phyloP scores from a whole-genome alignment of 2,888 invertebrate genomes.

The Slavum lentiscoides region DNA sequence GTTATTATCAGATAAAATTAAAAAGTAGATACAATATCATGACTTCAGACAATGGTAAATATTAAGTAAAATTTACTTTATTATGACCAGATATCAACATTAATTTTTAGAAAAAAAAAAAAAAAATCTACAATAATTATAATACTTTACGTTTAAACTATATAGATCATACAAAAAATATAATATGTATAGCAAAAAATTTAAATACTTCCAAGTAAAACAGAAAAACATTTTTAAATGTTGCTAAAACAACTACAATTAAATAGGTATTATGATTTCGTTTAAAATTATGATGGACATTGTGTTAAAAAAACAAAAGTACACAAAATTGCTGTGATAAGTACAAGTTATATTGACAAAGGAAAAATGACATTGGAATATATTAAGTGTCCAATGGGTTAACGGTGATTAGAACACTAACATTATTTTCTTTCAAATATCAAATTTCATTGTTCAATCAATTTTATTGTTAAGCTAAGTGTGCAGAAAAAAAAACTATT shows the following conservation, averaged over 20 bases:
- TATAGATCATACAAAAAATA: conserved; percentile 52
- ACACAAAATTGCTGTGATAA: conserved; percentile 49
- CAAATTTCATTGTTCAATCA: conserved; percentile 48
- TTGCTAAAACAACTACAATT: conserved; percentile 44
- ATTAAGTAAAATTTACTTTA: conserved; percentile 29
- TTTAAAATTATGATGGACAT: conserved; percentile 45
- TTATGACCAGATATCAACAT: conserved; percentile 39
- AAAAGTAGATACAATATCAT: conserved; percentile 50
- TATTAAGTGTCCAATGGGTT: conserved; percentile 38
- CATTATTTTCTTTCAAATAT: conserved; percentile 33
- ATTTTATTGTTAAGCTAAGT: conserved; percentile 46
- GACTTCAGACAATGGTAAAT: conserved; percentile 40
- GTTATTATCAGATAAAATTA: conserved; percentile 53
- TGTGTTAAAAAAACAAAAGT: conserved; percentile 42
- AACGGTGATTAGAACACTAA: conserved; percentile 45
- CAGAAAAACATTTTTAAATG: conserved; percentile 48
- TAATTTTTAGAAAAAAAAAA: conserved; percentile 28
- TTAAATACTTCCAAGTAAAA: conserved; percentile 45
- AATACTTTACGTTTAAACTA: conserved; percentile 48
- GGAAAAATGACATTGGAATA: conserved; percentile 46
- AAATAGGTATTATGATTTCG: conserved; percentile 46
- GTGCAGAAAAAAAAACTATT: conserved; percentile 48
- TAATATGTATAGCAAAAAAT: conserved; percentile 50
- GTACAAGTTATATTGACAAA: conserved; percentile 42
- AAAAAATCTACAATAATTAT: conserved; percentile 50